These are phyloP conservation scores for Baccha elongata DNA, from an alignment of 2,888 invertebrate species.

Conservation along the genomic window DNA sequence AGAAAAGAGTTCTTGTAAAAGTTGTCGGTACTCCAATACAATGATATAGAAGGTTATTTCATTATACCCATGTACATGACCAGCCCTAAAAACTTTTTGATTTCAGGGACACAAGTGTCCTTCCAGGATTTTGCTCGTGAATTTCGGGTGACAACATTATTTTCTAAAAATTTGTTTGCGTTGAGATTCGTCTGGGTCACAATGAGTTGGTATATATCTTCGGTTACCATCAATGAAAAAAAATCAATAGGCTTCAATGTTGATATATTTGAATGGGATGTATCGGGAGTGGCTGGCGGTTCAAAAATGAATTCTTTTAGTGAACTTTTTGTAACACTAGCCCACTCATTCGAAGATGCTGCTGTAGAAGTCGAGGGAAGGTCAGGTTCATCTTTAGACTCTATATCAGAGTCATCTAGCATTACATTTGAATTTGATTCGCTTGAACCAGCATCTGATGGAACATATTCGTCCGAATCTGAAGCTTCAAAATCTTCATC, in stretches of 20 bases:
- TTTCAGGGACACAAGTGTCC: no score
- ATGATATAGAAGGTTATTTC: no score
- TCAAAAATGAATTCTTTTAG: conserved; percentile 29
- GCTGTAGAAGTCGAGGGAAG: no score
- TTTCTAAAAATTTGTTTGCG: conserved; percentile 15
- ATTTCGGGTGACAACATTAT: conserved; percentile 19
- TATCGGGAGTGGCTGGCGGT: background rate
- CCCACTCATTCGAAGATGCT: conserved; percentile 16
- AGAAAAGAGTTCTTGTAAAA: conserved; percentile 29
- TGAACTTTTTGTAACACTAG: conserved; percentile 22
- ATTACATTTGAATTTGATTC: no score
- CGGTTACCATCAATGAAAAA: conserved; percentile 31
- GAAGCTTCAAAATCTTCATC: no score
- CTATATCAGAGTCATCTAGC: background rate
- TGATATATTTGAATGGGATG: conserved; percentile 16
- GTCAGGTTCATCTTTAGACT: no score
- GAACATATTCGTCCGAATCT: no score
- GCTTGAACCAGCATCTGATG: no score
- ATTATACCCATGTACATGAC: conserved; percentile 18
- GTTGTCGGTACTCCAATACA: background rate
- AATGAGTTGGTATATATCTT: conserved; percentile 5
- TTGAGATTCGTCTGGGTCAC: conserved; percentile 22
- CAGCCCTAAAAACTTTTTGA: conserved; percentile 19
- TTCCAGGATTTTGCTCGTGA: conserved; percentile 14
- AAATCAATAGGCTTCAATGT: conserved; percentile 15